Base-by-base conservation (phyloP, 53 echinoderm and acorn worm species). In the Astropecten irregularis region DNA sequence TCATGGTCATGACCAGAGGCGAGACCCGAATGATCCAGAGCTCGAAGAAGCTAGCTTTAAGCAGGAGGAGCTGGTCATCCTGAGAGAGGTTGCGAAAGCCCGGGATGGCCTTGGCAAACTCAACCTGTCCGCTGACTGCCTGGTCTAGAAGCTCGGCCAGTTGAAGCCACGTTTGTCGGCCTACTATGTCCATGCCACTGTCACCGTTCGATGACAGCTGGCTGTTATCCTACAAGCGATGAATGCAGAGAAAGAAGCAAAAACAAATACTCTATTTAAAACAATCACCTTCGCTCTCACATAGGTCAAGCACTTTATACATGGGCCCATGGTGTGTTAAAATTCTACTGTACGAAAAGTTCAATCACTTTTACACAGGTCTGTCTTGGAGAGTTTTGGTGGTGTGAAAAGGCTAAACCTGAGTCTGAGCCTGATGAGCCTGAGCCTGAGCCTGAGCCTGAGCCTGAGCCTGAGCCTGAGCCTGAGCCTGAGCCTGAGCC, bases 51-150 rank as follows among this genome's bases (percentile, higher is more conserved):
- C 94, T 89, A 34, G 57, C 90, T 85, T 97, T 97, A 30, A 97
- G 92, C 18, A 97, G 76, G 37, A 97, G 66, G 0, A 97, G 90
- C 69, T 97, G 97, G 81, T 97, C 97, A 69, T 97, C 97, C 81
- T 97, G 97, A 69, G 94, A 92, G 40, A 99, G 84, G 59, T 94
- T 94, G 47, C 99, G 87, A 63, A 93, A 94, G 40, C 99, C 99
- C 13, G 99, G 99, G 30, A 99, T 94, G 59, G 94, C 99, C 83
- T 99, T 99, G 85, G 99, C 99, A 88, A 93, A 99, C 77, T 99
- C 99, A 23, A 99, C 99, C 70, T 97, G 99, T 49, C 99, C 99
- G 55, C 99, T 94, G 76, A 99, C 93, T 0, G 99, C 99, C 51
- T 94, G 90, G 82, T 94, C 93, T 18, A 99, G 88, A 40, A 99